phyloP scores from a whole-genome alignment of 2,797 vertebrate species.

The Trachops cirrhosus region DNA sequence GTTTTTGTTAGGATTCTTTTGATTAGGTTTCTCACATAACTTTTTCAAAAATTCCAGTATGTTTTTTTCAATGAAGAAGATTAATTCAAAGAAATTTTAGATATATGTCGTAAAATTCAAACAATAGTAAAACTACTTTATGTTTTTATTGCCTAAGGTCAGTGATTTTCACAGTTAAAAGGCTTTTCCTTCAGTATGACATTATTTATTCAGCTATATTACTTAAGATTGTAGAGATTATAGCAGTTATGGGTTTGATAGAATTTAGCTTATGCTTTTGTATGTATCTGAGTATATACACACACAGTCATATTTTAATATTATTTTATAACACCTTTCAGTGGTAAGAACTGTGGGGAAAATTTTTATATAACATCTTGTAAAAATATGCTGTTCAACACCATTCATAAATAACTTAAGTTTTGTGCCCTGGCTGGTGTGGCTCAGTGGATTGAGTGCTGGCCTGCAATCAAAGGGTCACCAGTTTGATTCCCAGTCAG shows the following conservation, averaged over 20 bases:
- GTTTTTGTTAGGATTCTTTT: not conserved
- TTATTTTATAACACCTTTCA: not conserved
- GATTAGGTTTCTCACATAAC: conserved; percentile 5
- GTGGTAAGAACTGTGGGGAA: not conserved
- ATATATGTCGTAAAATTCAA: not conserved
- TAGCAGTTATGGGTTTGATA: not conserved
- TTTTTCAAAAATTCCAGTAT: not conserved
- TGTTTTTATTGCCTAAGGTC: not conserved
- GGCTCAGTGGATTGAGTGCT: no score
- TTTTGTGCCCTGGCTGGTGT: not conserved
- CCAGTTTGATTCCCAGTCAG: no score
- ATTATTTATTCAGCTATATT: not conserved
- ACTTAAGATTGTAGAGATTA: not conserved
- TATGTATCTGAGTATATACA: not conserved
- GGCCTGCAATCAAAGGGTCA: no score
- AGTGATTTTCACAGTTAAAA: conserved; percentile 22
- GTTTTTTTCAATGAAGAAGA: conserved; percentile 28
- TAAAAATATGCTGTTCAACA: conserved; percentile 2
- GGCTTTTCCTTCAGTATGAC: not conserved
- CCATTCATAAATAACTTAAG: conserved; percentile 22
- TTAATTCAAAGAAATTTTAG: conserved; percentile 10
- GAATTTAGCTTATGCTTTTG: not conserved
- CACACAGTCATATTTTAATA: not conserved
- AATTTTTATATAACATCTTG: not conserved
- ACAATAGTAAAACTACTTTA: not conserved